Evolutionary conservation across 1,140 invertebrate species (phyloP).

Genomic region (Neodiprion pinetum): DNA sequence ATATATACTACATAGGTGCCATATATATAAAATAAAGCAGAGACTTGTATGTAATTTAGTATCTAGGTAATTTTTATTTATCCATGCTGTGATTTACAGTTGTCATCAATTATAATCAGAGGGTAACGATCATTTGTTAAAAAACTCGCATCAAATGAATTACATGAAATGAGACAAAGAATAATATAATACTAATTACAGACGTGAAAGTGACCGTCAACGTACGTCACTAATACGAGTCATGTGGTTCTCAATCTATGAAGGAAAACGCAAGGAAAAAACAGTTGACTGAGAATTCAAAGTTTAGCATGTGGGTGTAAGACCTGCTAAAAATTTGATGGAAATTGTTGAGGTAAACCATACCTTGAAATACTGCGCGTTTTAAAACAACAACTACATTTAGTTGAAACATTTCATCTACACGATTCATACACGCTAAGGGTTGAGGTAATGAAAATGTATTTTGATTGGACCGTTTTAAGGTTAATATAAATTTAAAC

Average conservation of each 20-base stretch:
- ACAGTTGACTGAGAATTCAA: background rate
- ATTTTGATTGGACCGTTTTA: constrained; percentile 29
- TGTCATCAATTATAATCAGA: constrained; percentile 23
- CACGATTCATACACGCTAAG: background rate
- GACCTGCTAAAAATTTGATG: too few relatives aligned
- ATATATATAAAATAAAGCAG: constrained; percentile 34
- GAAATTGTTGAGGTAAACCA: too few relatives aligned
- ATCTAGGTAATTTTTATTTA: constrained; percentile 42
- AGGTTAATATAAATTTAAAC: constrained; percentile 20
- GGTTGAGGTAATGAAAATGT: constrained; percentile 19
- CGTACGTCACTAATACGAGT: background rate
- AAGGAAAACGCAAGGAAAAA: background rate
- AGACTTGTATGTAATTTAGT: constrained; percentile 41
- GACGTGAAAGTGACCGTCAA: background rate
- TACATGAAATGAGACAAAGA: background rate
- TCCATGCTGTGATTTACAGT: constrained; percentile 40
- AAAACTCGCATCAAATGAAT: background rate
- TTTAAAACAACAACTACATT: too few relatives aligned
- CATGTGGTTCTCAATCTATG: background rate
- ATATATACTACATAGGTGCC: constrained; percentile 28
- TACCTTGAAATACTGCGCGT: too few relatives aligned
- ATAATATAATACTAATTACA: background rate
- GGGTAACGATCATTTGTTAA: constrained; percentile 21
- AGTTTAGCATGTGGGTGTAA: too few relatives aligned
- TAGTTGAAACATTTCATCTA: too few relatives aligned